Conservation (phyloP, 2,113 vertebrate species). For the Nerophis ophidion region DNA sequence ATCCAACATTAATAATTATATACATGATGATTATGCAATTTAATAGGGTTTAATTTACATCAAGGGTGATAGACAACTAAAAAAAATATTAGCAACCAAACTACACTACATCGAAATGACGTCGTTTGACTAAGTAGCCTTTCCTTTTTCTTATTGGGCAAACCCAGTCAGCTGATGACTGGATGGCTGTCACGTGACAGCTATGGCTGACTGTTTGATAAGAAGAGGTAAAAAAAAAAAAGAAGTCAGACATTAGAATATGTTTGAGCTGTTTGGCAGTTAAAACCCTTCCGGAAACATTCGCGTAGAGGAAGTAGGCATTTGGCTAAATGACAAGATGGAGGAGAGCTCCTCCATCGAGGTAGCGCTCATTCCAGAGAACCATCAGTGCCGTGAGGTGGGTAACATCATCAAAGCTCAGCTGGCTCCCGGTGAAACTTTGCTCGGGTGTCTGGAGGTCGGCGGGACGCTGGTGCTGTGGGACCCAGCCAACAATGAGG, state of each 20-base stretch:
- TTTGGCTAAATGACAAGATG: background rate
- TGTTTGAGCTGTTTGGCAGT: no score
- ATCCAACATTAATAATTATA: no score
- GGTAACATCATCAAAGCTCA: constrained; percentile 31
- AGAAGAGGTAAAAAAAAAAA: background rate
- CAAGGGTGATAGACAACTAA: no score
- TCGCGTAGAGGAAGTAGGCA: background rate
- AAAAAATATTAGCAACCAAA: background rate
- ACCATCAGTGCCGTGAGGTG: constrained; percentile 21
- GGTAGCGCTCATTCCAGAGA: constrained; percentile 57
- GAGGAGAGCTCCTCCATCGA: constrained; percentile 33
- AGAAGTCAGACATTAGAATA: background rate
- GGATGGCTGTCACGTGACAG: constrained; percentile 29
- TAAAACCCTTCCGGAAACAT: background rate
- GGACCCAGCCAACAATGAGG: constrained; percentile 46
- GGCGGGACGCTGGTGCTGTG: constrained; percentile 43
- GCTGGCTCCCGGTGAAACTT: constrained; percentile 39
- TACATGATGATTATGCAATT: no score
- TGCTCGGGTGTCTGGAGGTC: constrained; percentile 54
- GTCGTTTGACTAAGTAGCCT: constrained; percentile 9
- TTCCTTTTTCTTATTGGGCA: constrained; percentile 18
- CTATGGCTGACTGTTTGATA: background rate
- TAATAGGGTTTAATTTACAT: no score
- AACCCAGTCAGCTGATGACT: constrained; percentile 41
- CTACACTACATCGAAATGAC: background rate